Evolutionary conservation across 1,140 invertebrate species (phyloP), one percentile per base, ranked within the genome.

Genomic region (Phthorimaea operculella): DNA sequence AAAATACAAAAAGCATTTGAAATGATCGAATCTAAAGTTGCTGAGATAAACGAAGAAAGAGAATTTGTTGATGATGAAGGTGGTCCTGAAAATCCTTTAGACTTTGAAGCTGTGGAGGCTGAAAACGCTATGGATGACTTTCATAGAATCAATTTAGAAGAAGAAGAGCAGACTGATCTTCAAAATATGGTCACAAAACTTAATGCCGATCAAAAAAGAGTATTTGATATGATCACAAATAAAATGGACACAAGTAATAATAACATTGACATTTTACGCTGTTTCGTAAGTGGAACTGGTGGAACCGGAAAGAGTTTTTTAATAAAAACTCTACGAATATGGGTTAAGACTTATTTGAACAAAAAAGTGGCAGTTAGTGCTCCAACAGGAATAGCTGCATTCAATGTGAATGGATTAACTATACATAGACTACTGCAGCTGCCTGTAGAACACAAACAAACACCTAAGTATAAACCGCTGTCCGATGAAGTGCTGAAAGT

Each of bases 361-460:
- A 60, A 60, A 57, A 57, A 59, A 57, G 59, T 59, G 1, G 61
- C 56, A 10, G 18, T 60, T 52, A 57, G 15, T 57, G 60, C 60
- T 18, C 60, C 60, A 16, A 66, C 64, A 33, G 64, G 64, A n/a
- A 61, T 66, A n/a, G 55, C 64, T 36, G 64, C 61, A 54, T 67
- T 64, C 15, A 64, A 67, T 57, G 59, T 64, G 0, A 62, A 63
- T 49, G 59, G 56, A 18, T 58, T 67, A n/a, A 67, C 62, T 42
- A 54, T 61, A 49, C 57, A 62, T 42, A 55, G 63, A 49, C 12
- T 63, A 49, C 49, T 68, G 36, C 59, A 63, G 28, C 50, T 67
- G 52, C 59, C 56, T 51, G 54, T 62, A 8, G 59, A 69, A 55
- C 66, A 69, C 42, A 59, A 57, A 17, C 54, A 63, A 52, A 62